Evolutionary conservation across 2,797 vertebrate species (phyloP).

Genomic region (Protonibea diacanthus): DNA sequence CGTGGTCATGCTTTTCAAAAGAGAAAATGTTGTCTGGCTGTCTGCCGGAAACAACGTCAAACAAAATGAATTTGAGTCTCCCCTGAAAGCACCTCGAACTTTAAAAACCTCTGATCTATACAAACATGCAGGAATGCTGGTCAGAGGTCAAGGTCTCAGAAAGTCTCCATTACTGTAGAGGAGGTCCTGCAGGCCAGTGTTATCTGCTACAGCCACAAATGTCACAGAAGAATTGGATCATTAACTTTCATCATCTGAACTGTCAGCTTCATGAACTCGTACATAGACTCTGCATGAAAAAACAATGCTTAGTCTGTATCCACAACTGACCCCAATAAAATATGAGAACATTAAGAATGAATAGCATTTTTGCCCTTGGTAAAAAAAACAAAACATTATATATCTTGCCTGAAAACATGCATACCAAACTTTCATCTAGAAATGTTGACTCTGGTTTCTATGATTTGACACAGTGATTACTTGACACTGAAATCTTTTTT

Average conservation of each 20-base stretch:
- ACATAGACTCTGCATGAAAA: not conserved
- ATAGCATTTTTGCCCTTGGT: not conserved
- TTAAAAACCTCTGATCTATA: not conserved
- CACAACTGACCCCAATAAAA: not conserved
- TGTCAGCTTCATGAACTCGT: constrained; percentile 27
- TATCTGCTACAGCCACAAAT: constrained; percentile 13
- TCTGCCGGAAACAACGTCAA: no score
- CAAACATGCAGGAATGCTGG: not conserved
- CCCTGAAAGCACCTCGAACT: no score
- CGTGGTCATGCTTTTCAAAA: no score
- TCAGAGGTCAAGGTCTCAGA: constrained; percentile 1
- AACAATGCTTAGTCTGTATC: not conserved
- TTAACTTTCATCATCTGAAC: constrained; percentile 36
- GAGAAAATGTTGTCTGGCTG: no score
- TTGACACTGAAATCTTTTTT: not conserved
- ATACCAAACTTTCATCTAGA: not conserved
- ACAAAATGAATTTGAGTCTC: no score
- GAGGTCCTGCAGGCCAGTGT: constrained; percentile 4
- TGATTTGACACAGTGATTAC: not conserved
- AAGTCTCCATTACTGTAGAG: not conserved
- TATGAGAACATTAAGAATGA: constrained; percentile 1
- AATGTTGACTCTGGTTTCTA: not conserved
- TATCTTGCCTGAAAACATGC: not conserved
- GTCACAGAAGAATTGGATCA: constrained; percentile 15
- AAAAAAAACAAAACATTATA: not conserved